Conservation (phyloP, 2,797 vertebrate species). For the Cuculus canorus region DNA sequence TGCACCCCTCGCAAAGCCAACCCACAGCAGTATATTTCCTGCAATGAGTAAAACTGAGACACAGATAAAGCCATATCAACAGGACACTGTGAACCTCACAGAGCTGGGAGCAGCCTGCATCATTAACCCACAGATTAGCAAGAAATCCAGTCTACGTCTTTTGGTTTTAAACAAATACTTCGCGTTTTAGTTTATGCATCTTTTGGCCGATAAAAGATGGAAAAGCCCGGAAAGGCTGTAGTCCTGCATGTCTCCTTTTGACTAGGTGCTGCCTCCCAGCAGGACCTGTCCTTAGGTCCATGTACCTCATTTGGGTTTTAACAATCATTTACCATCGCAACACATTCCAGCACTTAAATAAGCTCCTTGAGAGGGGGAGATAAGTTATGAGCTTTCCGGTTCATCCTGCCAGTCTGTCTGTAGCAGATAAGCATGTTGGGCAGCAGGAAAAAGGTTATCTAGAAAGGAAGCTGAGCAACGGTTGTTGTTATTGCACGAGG, state of each 20-base stretch:
- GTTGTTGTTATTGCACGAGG: constrained; percentile 58
- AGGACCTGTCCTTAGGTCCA: neutral
- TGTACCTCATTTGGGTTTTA: neutral
- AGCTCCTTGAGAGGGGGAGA: constrained; percentile 52
- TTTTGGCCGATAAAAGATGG: neutral
- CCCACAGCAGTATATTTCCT: neutral
- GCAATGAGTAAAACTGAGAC: neutral
- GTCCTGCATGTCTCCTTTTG: neutral
- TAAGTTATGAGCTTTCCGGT: constrained; percentile 63
- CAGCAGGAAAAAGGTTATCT: constrained; percentile 67
- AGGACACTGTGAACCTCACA: neutral
- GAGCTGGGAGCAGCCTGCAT: neutral
- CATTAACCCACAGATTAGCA: neutral
- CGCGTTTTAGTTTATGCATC: neutral
- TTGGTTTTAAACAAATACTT: neutral
- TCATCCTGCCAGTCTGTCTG: constrained; percentile 60
- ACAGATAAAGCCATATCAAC: neutral
- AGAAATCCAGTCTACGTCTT: neutral
- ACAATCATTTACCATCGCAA: constrained; percentile 54
- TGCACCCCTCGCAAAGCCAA: neutral
- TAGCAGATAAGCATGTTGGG: constrained; percentile 49
- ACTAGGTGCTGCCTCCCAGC: neutral
- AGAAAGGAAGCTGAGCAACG: constrained; percentile 61
- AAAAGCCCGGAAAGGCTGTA: neutral
- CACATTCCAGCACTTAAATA: constrained; percentile 65